These are phyloP conservation scores for Ophioderma brevispina DNA, from an alignment of 35 echinoderm and acorn worm genomes.

Conservation along the genomic window DNA sequence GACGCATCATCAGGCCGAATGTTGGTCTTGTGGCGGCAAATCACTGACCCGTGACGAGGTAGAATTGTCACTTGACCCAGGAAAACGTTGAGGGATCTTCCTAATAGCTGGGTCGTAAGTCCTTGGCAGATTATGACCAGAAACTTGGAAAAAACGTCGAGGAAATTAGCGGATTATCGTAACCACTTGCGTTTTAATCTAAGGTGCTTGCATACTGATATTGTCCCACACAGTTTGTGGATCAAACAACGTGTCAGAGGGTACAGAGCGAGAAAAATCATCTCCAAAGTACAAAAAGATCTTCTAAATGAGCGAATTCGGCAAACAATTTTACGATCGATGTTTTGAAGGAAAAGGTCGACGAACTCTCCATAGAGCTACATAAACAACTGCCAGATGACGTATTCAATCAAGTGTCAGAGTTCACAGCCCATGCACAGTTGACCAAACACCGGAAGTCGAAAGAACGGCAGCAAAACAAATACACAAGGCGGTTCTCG, in stretches of 20 bases:
- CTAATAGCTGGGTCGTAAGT: too few species aligned
- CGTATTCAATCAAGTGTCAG: background rate
- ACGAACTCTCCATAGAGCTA: background rate
- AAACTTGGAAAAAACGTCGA: background rate
- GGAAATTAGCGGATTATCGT: constrained; percentile 43
- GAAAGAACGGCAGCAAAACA: constrained; percentile 15
- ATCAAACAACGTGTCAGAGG: constrained; percentile 13
- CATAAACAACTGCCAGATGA: background rate
- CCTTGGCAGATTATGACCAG: too few species aligned
- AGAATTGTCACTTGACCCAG: too few species aligned
- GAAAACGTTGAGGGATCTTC: too few species aligned
- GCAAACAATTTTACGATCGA: constrained; percentile 31
- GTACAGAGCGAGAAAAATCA: background rate
- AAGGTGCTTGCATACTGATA: background rate
- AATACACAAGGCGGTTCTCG: constrained; percentile 3
- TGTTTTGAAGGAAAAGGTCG: background rate
- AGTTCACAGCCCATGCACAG: constrained; percentile 32
- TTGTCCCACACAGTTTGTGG: constrained; percentile 21
- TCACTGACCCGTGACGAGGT: too few species aligned
- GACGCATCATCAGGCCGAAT: too few species aligned
- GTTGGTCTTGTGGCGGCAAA: too few species aligned
- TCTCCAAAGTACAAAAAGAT: background rate
- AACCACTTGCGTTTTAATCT: constrained; percentile 37
- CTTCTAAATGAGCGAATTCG: constrained; percentile 13
- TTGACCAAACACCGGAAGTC: background rate